These are phyloP conservation scores for Acanthurus tractus DNA, from an alignment of 2,797 vertebrate species.

Conservation along the genomic window DNA sequence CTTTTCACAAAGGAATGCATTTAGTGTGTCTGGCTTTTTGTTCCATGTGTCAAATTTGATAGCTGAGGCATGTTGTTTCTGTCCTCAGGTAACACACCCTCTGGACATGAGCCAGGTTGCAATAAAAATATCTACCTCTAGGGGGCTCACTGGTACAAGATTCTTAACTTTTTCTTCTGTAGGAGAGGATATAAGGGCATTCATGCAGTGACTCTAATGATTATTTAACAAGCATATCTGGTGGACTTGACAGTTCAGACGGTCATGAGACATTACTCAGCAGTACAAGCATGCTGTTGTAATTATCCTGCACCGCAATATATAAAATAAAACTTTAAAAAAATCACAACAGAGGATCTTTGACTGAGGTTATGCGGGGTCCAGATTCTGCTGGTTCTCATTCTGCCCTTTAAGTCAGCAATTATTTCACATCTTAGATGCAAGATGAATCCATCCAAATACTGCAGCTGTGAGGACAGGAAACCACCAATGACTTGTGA, in stretches of 20 bases:
- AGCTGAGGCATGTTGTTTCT: constrained; percentile 21
- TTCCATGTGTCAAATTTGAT: constrained; percentile 30
- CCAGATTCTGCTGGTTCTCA: not conserved
- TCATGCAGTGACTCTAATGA: constrained; percentile 20
- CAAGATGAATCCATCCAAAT: constrained; percentile 1
- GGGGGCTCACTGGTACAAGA: constrained; percentile 68
- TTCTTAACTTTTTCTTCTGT: constrained; percentile 16
- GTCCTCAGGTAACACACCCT: constrained; percentile 44
- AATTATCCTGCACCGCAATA: not conserved
- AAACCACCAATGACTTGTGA: constrained; percentile 13
- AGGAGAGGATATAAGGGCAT: constrained; percentile 11
- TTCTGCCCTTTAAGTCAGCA: not conserved
- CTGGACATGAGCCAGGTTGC: constrained; percentile 37
- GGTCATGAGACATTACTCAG: not conserved
- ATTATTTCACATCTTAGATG: constrained; percentile 5
- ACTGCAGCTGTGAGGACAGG: constrained; percentile 13
- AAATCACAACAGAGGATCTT: not conserved
- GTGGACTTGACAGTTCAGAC: not conserved
- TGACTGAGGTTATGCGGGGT: not conserved
- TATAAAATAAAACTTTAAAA: too few species aligned
- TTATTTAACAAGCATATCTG: constrained; percentile 9
- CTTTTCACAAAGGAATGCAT: constrained; percentile 21
- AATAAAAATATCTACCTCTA: constrained; percentile 56
- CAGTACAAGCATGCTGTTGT: not conserved
- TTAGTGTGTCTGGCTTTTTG: constrained; percentile 37